Evolutionary conservation across 1,140 invertebrate genomes (phyloP).

Genomic region (Theocolax elegans): DNA sequence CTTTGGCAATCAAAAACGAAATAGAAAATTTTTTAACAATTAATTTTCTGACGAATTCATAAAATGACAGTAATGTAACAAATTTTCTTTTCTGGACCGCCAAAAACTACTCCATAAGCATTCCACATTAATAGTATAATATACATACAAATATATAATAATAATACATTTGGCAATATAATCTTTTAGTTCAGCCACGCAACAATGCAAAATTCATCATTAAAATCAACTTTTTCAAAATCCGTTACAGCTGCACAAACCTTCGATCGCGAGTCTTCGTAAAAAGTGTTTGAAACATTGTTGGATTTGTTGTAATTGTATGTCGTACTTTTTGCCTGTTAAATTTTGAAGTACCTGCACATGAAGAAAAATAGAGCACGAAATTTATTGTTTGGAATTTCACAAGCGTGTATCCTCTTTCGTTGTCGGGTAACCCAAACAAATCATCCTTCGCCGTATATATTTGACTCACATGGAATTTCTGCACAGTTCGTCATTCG

Average conservation of each 20-base stretch:
- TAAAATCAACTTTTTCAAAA: constrained; percentile 22
- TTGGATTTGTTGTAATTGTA: background rate
- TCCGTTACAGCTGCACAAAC: constrained; percentile 36
- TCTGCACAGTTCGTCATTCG: constrained; percentile 17
- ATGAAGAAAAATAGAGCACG: background rate
- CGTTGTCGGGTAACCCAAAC: too few species aligned
- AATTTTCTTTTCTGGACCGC: constrained; percentile 4
- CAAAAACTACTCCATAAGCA: constrained; percentile 14
- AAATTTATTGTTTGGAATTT: background rate
- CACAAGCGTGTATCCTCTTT: background rate
- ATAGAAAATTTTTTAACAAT: constrained; percentile 8
- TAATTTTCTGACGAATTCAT: constrained; percentile 4
- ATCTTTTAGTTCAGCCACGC: background rate
- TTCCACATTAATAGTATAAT: background rate
- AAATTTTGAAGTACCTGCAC: background rate
- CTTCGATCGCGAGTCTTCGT: constrained; percentile 28
- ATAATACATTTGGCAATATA: constrained; percentile 3
- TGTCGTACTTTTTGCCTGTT: constrained; percentile 1
- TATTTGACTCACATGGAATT: background rate
- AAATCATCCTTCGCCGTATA: background rate
- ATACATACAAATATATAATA: too few species aligned
- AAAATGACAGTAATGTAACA: constrained; percentile 32
- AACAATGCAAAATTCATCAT: background rate
- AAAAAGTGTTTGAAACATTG: constrained; percentile 4
- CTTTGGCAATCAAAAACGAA: constrained; percentile 21